Evolutionary conservation across 1,140 invertebrate genomes (phyloP), one percentile per base, ranked within the genome.

Genomic region (Armadillidium nasatum): DNA sequence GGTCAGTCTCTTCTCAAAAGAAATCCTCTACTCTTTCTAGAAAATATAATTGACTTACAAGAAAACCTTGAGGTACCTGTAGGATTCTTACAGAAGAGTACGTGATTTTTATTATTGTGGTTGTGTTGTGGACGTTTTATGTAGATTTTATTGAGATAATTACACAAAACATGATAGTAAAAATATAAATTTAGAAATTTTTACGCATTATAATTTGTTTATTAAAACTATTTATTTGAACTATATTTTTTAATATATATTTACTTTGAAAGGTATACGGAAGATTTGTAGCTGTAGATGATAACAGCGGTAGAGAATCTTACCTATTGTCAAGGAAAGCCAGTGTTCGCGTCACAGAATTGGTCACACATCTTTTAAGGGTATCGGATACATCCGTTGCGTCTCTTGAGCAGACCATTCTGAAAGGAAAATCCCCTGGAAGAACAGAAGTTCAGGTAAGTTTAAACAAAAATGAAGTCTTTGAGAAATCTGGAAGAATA

Each of bases 331-430:
- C 93, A 70, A 87, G 94, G 0, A 89, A 93, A 50, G 95, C 94
- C 0, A 93, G 91, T 86, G 85, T 97, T 22, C 88, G 93, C 66
- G 91, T 98, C 3, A 98, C 96, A 0, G 94, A 97, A 83, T 86
- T 97, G n/a, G 92, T 98, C 15, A 85, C 91, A 46, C 90, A 92
- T 0, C 87, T 93, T 75, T 86, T 97, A 68, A 86, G 94, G 0
- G 91, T 97, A 10, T 92, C 94, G 0, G 95, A 98, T 86, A 91
- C 92, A 0, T 88, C 93, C 73, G 93, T 97, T 71, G 94, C 95
- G 0, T 89, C 89, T 6, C 86, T 97, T 0, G 89, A 93, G 76
- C 78, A 79, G 74, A 81, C 81, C 44, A 90, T 94, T 10, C 88
- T 98, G 22, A 92, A 94, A 83, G 95, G 96, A 9, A 88, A 92